Base-by-base conservation (phyloP, 1,140 invertebrate genomes). In the Octopus bimaculoides region DNA sequence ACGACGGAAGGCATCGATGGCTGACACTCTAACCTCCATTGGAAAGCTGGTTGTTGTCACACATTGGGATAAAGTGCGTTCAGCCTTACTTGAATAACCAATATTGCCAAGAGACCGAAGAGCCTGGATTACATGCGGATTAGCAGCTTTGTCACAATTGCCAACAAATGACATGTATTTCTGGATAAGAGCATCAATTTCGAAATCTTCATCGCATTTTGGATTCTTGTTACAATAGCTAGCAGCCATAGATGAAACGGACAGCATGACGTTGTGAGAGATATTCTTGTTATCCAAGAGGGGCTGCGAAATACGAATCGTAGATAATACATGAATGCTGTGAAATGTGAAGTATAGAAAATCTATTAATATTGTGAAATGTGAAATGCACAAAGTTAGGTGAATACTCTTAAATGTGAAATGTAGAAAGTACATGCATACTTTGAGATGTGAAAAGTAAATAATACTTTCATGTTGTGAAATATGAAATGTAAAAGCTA, bases 21-120 rank as follows among this genome's bases (percentile, higher is more conserved):
- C 96, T 1, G 94, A 93, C 2, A 95, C 93, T 78, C 95, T 91
- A 7, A 97, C 92, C 73, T 96, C 92, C 75, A 93, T 92, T 56
- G 92, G 91, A 1, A 94, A 92, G 26, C 90, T 91, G 77, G 93
- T 93, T 81, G 94, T 92, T 1, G 89, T 86, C 1, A 93, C 92
- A 84, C 95, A 95, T 66, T 92, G 87, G 4, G 90, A 91, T 8
- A 97, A 78, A 82, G 94, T 93, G 10, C 92, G 89, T 14, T 91
- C 91, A 74, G 93, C 92, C 77, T 84, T 80, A 26, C 93, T 93
- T 10, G 96, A 89, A 78, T 93, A 92, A 7, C 96, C 96, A 83
- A 96, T 94, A 86, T 98, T 98, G 20, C 95, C 96, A 41, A 98
- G 89, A 5, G 96, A 94, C 91, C 97, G 97, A 17, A 98, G 90